Percentiles rank a stretch among this genome's conserved stretches.
phyloP scores from a whole-genome alignment of 2,888 invertebrate species.

The Nomada lathburiana region DNA sequence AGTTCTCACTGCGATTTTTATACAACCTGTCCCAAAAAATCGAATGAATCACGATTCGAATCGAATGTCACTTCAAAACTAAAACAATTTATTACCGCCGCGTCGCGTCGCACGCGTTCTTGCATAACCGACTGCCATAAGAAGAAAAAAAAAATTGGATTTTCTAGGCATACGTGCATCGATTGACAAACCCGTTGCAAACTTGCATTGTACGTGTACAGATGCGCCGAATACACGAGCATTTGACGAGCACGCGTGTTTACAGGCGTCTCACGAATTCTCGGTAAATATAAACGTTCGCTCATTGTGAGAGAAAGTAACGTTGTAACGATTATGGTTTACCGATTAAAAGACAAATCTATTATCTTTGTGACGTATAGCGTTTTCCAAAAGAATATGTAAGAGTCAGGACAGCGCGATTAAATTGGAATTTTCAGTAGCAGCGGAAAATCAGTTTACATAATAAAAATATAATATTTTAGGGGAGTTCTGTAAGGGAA shows the following conservation, averaged over 20 bases:
- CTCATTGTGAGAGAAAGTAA: conserved; percentile 63
- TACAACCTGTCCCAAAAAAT: conserved; percentile 7
- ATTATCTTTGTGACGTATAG: background rate
- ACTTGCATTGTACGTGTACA: conserved; percentile 43
- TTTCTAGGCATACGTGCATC: conserved; percentile 56
- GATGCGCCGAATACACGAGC: conserved; percentile 50
- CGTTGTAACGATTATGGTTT: conserved; percentile 50
- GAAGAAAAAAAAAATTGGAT: conserved; percentile 47
- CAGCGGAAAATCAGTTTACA: no score
- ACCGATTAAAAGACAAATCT: conserved; percentile 27
- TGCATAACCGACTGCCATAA: conserved; percentile 25
- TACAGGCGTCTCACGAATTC: conserved; percentile 60
- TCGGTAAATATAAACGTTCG: conserved; percentile 62
- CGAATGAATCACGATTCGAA: background rate
- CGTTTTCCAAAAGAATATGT: background rate
- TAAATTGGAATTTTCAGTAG: background rate
- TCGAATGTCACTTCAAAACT: conserved; percentile 8
- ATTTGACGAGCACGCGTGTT: conserved; percentile 31
- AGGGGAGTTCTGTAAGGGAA: no score
- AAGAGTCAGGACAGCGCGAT: background rate
- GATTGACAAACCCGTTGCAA: conserved; percentile 43
- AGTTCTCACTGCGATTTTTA: conserved; percentile 8
- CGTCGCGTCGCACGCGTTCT: conserved; percentile 28
- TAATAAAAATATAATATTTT: no score
- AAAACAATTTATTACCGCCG: conserved; percentile 31